phyloP scores from a whole-genome alignment of 2,113 vertebrate species.

The Chaetorhynchus papuensis region DNA sequence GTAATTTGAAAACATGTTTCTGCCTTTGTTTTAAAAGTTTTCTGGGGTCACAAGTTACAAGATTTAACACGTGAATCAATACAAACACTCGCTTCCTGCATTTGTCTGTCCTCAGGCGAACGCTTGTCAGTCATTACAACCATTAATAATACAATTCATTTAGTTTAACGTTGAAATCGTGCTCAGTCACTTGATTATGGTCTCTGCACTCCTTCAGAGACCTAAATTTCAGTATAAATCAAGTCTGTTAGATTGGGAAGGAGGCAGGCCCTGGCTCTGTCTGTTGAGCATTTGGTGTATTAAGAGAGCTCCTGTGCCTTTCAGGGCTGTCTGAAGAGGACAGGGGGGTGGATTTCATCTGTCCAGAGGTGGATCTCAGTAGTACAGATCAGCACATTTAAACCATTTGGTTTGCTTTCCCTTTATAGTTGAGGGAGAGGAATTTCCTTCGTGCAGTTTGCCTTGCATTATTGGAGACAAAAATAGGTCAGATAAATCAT shows the following conservation, averaged over 20 bases:
- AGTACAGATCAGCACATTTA: background rate
- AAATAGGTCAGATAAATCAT: background rate
- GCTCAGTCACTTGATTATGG: background rate
- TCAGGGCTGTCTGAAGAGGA: background rate
- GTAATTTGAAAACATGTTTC: slow-evolving; percentile 39
- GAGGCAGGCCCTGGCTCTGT: background rate
- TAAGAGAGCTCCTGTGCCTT: background rate
- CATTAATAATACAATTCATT: slow-evolving; percentile 26
- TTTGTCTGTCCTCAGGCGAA: slow-evolving; percentile 9
- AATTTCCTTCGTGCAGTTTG: background rate
- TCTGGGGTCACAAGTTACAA: slow-evolving; percentile 31
- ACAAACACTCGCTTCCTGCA: slow-evolving; percentile 26
- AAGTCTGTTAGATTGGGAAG: background rate
- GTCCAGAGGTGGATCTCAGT: background rate
- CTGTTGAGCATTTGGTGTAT: background rate
- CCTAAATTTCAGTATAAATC: background rate
- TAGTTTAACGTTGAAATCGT: background rate
- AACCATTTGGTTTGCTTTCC: background rate
- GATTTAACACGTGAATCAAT: slow-evolving; percentile 26
- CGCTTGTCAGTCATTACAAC: background rate
- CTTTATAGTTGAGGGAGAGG: background rate
- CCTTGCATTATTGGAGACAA: background rate
- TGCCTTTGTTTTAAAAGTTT: slow-evolving; percentile 37
- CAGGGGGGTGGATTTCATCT: background rate
- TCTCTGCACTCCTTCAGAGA: background rate